Evolutionary conservation across 1,140 invertebrate species (phyloP).

Genomic region (Drosophila sturtevanti): DNA sequence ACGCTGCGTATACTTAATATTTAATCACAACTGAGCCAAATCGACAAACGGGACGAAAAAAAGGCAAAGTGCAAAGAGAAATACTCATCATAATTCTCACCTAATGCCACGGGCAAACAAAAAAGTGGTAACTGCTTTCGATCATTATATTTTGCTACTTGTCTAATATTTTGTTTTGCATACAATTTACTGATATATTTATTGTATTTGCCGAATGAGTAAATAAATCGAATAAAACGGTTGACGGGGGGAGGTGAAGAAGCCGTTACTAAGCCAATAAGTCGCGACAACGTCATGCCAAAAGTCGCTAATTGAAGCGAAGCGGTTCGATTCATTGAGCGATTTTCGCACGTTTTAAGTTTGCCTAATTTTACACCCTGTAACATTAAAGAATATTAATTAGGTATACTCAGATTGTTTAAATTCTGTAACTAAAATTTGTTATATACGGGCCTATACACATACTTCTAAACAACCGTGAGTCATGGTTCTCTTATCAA

Average conservation of each 20-base stretch:
- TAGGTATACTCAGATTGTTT: not conserved
- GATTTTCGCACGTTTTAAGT: constrained; percentile 63
- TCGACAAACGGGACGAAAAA: constrained; percentile 20
- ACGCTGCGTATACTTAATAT: constrained; percentile 56
- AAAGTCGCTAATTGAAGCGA: constrained; percentile 64
- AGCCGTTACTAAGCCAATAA: constrained; percentile 31
- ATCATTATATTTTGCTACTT: constrained; percentile 40
- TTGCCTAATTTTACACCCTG: constrained; percentile 15
- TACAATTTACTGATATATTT: constrained; percentile 55
- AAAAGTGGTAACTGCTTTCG: constrained; percentile 54
- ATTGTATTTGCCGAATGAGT: constrained; percentile 23
- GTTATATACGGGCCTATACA: not conserved
- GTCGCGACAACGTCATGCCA: constrained; percentile 58
- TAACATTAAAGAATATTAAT: not conserved
- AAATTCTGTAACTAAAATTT: not conserved
- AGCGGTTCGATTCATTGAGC: constrained; percentile 58
- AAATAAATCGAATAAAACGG: constrained; percentile 20
- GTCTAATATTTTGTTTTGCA: constrained; percentile 78
- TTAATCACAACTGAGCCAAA: constrained; percentile 37
- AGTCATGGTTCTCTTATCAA: too few species aligned
- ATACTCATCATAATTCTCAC: constrained; percentile 69
- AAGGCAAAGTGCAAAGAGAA: constrained; percentile 29
- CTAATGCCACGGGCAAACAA: constrained; percentile 57
- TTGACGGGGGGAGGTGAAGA: not conserved
- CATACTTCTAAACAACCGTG: too few species aligned